Base-by-base conservation (phyloP, 2,888 invertebrate genomes). In the Torymus texanus region DNA sequence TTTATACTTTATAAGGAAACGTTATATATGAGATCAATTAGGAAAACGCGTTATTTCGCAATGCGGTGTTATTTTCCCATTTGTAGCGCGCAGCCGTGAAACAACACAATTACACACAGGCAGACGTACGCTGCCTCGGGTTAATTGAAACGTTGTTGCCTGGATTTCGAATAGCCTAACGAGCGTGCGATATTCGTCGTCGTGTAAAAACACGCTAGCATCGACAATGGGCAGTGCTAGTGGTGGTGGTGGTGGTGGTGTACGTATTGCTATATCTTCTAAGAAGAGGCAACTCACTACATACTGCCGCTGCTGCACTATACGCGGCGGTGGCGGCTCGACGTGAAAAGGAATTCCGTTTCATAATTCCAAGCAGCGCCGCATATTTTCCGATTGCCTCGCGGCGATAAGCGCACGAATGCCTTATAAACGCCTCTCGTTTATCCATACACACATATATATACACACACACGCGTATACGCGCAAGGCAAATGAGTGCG, bases 401-500 rank as follows among this genome's bases (percentile, higher is more conserved):
- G 41, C 67, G 55, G 67, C n/a, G 29, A 29, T 14, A 68, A 67
- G 55, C 41, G 8, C 41, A 8, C 58, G 58, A 16, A 18, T 18
- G 58, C 41, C 41, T 41, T 41, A 41, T 41, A 41, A 58, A 58
- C 58, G 58, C 18, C 58, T 18, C 16, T 18, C 58, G 58, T 58
- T 58, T 58, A 16, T 58, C 11, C 18, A 18, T 18, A 58, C 16
- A 16, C 11, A 16, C 0, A 41, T 8, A 29, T 10, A 2, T n/a
- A 11, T n/a, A 18, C 29, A 29, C 29, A 29, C 29, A 29, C 29
- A 29, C 0, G 8, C 8, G 10, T 8, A 41, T 8, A 41, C 8
- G 1, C 10, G 41, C 41, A 16, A 68, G 58, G 68, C 68, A 68
- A 68, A 68, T 58, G 68, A 68, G 68, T 68, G 56, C n/a, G 68